Conservation (phyloP, 1,140 invertebrate genomes). For the Euschistus heros region DNA sequence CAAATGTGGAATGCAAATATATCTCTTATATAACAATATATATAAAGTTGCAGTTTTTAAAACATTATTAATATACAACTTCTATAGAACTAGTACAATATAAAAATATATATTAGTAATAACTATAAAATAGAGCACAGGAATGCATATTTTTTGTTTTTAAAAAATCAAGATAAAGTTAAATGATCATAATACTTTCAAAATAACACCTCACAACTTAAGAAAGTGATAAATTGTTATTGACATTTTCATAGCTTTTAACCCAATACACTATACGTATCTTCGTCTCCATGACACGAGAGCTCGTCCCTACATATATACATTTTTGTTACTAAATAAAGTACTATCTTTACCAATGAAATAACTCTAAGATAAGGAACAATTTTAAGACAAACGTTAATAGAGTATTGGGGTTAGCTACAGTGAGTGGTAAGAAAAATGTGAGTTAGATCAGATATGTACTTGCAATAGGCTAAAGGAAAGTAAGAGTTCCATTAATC, state of each 20-base stretch:
- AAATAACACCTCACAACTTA: too few species aligned
- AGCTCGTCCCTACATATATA: constrained; percentile 27
- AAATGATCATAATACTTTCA: too few species aligned
- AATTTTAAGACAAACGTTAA: constrained; percentile 7
- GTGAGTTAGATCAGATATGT: background rate
- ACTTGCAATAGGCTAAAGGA: background rate
- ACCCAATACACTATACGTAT: constrained; percentile 27
- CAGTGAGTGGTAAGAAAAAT: background rate
- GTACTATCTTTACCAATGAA: background rate
- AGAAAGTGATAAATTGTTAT: constrained; percentile 10
- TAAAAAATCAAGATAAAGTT: too few species aligned
- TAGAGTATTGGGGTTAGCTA: constrained; percentile 8
- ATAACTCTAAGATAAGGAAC: background rate
- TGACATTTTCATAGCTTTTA: constrained; percentile 23
- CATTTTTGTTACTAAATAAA: constrained; percentile 11
- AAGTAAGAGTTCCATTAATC: constrained; percentile 1
- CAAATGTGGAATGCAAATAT: too few species aligned
- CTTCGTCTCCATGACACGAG: constrained; percentile 26
- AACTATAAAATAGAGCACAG: too few species aligned
- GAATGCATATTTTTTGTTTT: too few species aligned
- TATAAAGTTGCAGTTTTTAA: too few species aligned
- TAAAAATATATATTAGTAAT: too few species aligned
- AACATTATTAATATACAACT: too few species aligned
- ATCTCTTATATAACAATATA: too few species aligned
- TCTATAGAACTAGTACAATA: too few species aligned